phyloP scores from a whole-genome alignment of 2,888 invertebrate species.

The Clunio marinus region DNA sequence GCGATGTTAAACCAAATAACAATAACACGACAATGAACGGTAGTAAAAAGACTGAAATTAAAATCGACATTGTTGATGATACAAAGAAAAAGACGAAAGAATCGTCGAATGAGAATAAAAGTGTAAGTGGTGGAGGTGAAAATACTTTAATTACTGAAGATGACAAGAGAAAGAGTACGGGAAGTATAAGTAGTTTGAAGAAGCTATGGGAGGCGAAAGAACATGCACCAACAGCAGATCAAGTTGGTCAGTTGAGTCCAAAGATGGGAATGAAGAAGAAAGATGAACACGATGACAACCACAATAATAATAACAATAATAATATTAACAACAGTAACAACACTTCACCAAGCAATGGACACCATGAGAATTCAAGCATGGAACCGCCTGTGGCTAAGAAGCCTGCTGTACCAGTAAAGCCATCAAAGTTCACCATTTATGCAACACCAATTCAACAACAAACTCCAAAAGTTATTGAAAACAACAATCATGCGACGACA shows the following conservation, averaged over 20 bases:
- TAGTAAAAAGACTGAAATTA: constrained; percentile 52
- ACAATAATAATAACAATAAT: constrained; percentile 40
- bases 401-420: constrained; percentile 67
- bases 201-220: constrained; percentile 88
- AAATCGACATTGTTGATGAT: constrained; percentile 50
- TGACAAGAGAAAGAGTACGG: constrained; percentile 81
- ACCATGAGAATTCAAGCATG: constrained; percentile 42
- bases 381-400: constrained; percentile 56
- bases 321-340: no score
- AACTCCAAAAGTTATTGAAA: constrained; percentile 47
- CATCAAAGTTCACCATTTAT: constrained; percentile 64
- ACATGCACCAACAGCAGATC: constrained; percentile 36
- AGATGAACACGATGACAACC: constrained; percentile 41
- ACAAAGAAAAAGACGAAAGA: constrained; percentile 52
- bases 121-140: constrained; percentile 39
- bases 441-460: constrained; percentile 63
- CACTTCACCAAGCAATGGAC: constrained; percentile 41
- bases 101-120: constrained; percentile 46
- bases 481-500: constrained; percentile 46
- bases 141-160: constrained; percentile 45
- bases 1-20: constrained; percentile 40
- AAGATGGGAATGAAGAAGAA: constrained; percentile 56
- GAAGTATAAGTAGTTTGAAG: constrained; percentile 87
- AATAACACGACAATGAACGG: constrained; percentile 43
- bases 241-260: constrained; percentile 56